Evolutionary conservation across 2,888 invertebrate species (phyloP), one percentile per base, ranked within the genome.

Genomic region (Coenonympha arcania): DNA sequence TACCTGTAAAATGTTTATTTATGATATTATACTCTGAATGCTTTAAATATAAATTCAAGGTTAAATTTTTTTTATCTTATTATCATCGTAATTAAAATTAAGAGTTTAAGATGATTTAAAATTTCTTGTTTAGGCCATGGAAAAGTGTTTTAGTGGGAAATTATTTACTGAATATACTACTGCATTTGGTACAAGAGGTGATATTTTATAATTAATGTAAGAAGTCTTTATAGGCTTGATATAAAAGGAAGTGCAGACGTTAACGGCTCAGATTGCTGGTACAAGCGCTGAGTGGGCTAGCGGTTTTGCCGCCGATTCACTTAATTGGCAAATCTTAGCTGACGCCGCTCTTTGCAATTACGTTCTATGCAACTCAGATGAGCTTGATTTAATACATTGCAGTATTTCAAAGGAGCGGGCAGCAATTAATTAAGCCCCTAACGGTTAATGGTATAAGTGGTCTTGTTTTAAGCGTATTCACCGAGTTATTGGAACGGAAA

Each of bases 321-420:
- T 75, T 85, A 85, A 85, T 84, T 84, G 83, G 76, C 76, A 78
- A 81, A 76, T 84, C 83, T 85, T 84, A 80, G 83, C 83, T 81
- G 82, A 81, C 76, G 66, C 62, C 47, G 83, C 84, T 73, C 75
- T 80, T 82, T 77, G 78, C 77, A 82, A 83, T 84, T 80, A 78
- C 61, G 73, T 66, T 50, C 68, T 72, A 73, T 74, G 76, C 76
- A 74, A 64, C 62, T 63, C 59, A 65, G 67, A 68, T 65, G 67
- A 72, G 68, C 69, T 64, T 65, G 62, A 72, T 71, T 77, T 70
- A 73, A 72, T 76, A 70, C 57, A 52, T 50, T 45, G 56, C 53
- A 53, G 48, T 52, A 50, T 56, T 51, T 55, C 55, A 58, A 58
- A 52, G 50, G 54, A 52, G 24, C 50, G 44, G 41, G 39, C 24